Conservation (phyloP, 1,140 invertebrate species). For the Holotrichia oblita region DNA sequence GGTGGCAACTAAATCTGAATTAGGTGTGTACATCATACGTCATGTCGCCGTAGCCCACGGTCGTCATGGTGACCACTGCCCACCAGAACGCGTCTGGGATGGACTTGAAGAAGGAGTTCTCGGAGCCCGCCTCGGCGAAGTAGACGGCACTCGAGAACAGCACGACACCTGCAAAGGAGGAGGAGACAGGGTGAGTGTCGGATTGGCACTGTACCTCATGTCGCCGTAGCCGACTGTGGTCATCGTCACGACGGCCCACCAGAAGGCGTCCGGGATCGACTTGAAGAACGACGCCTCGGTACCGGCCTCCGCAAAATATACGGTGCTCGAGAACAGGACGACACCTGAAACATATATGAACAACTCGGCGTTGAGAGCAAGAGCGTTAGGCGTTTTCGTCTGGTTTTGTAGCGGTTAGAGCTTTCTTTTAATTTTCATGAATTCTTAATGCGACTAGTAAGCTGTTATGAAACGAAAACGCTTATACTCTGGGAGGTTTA, state of each 20-base stretch:
- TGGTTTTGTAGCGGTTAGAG: too few species aligned
- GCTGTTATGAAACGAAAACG: too few species aligned
- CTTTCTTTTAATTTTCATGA: too few species aligned
- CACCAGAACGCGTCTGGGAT: constrained; percentile 99
- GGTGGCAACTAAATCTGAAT: constrained; percentile 69
- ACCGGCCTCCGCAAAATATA: constrained; percentile 98
- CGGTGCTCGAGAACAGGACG: constrained; percentile 97
- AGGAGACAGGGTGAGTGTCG: constrained; percentile 61
- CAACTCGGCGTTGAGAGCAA: constrained; percentile 42
- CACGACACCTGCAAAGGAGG: constrained; percentile 91
- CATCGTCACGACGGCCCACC: constrained; percentile 95
- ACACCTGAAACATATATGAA: constrained; percentile 78
- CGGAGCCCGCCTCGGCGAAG: constrained; percentile 97
- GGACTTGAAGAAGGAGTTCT: constrained; percentile 99
- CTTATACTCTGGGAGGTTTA: too few species aligned
- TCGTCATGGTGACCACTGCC: constrained; percentile 99
- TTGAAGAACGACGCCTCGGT: constrained; percentile 96
- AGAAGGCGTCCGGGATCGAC: constrained; percentile 96
- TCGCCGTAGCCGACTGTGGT: constrained; percentile 98
- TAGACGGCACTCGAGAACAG: constrained; percentile 99
- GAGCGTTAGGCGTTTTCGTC: background rate
- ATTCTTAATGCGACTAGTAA: too few species aligned
- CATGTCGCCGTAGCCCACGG: constrained; percentile 99
- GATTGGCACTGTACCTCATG: constrained; percentile 81
- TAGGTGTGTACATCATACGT: constrained; percentile 88